Percentiles rank a stretch among this genome's conserved stretches.
Evolutionary conservation across 2,888 invertebrate species (phyloP).

Genomic region (Tinea semifulvella): DNA sequence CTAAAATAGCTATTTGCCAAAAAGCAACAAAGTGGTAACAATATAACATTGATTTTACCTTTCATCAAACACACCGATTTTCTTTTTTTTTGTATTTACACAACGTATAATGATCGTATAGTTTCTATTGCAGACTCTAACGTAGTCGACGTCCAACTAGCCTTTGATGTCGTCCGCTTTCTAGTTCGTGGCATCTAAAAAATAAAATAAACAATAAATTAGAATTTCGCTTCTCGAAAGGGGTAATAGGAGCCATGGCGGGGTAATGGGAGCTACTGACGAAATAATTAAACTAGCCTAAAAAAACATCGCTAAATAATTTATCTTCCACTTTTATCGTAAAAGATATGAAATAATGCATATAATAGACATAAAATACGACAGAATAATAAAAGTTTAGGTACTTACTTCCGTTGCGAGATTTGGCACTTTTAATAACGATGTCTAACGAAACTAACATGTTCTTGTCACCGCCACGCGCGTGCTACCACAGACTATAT

Average conservation of each 20-base stretch:
- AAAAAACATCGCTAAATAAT: not conserved
- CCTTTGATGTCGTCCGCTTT: not conserved
- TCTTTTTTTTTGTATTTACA: too few species aligned
- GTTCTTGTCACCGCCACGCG: not conserved
- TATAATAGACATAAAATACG: constrained; percentile 2
- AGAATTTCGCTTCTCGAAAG: not conserved
- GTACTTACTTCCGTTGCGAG: constrained; percentile 10
- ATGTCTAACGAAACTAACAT: not conserved
- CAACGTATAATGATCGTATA: too few species aligned
- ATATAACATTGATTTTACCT: too few species aligned
- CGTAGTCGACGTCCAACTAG: not conserved
- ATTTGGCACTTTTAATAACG: constrained; percentile 8
- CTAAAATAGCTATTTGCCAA: too few species aligned
- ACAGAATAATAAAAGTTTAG: constrained; percentile 12
- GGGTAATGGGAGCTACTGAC: not conserved
- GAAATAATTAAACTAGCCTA: not conserved
- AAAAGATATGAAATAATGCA: not conserved
- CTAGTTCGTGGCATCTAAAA: not conserved
- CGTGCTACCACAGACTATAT: too few species aligned
- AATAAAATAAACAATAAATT: not conserved
- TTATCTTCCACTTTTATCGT: not conserved
- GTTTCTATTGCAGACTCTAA: constrained; percentile 8
- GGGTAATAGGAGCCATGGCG: not conserved
- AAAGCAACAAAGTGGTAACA: too few species aligned
- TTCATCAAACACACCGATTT: too few species aligned